Percentiles rank a stretch among this genome's conserved stretches.
Evolutionary conservation across 1,140 invertebrate genomes (phyloP).

Genomic region (Drosophila sp.): DNA sequence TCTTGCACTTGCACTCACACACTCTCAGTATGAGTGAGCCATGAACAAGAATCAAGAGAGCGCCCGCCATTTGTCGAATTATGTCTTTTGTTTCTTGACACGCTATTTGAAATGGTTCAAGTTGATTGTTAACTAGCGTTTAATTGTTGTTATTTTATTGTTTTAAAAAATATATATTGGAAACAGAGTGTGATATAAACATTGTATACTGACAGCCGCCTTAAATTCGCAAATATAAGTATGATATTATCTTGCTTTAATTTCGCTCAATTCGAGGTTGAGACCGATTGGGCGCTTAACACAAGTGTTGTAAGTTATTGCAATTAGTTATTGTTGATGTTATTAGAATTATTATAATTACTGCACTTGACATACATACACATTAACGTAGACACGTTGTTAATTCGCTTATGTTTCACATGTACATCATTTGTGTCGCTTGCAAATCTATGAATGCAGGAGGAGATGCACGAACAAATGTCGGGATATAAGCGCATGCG

Average conservation of each 20-base stretch:
- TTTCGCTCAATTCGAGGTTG: slow-evolving; percentile 35
- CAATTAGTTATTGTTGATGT: background rate
- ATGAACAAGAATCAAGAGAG: slow-evolving; percentile 13
- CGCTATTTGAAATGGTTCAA: slow-evolving; percentile 25
- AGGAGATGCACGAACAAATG: slow-evolving; percentile 99
- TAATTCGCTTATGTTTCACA: slow-evolving; percentile 29
- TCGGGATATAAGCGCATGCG: slow-evolving; percentile 99
- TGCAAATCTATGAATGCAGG: slow-evolving; percentile 78
- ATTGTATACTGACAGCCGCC: background rate
- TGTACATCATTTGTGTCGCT: slow-evolving; percentile 48
- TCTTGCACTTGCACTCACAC: background rate
- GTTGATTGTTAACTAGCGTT: slow-evolving; percentile 12
- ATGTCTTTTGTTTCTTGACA: slow-evolving; percentile 36
- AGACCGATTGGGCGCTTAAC: slow-evolving; percentile 33
- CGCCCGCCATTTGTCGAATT: slow-evolving; percentile 23
- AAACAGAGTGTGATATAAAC: background rate
- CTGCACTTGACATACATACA: slow-evolving; percentile 11
- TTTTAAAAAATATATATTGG: slow-evolving; percentile 3
- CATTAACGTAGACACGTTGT: slow-evolving; percentile 10
- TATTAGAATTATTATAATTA: background rate
- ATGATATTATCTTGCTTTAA: slow-evolving; percentile 35
- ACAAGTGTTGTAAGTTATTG: slow-evolving; percentile 36
- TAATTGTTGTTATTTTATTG: slow-evolving; percentile 16
- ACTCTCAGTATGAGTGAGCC: slow-evolving; percentile 1
- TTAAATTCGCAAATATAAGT: background rate